Evolutionary conservation across 2,797 vertebrate species (phyloP), one percentile per base, ranked within the genome.

Genomic region (Onychomys arenicola): DNA sequence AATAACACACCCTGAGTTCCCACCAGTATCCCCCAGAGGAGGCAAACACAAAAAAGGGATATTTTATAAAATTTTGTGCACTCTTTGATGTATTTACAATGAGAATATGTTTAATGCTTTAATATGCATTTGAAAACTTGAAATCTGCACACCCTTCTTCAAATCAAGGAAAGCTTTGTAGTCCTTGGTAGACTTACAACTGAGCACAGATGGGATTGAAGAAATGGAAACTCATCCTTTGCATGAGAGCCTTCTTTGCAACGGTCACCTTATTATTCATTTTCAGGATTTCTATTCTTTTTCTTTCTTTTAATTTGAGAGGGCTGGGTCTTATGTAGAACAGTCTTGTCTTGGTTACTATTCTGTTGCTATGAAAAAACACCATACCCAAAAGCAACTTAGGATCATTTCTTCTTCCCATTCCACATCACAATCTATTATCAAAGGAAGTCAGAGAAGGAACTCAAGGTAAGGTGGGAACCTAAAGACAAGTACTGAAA

Each of bases 1-100:
- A 37, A 12, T 40, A 0, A 9, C 7, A 9, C 1, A 55, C 0
- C 57, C 8, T 4, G 7, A 13, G 11, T 76, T 91, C 8, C 0
- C 5, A n/a, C 34, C 34, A 37, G 46, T 12, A 16, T 43, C 19
- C 40, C n/a, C 16, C 25, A 5, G 32, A 61, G 40, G 63, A 87
- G 34, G 55, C 11, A 7, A 65, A 77, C 61, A 17, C 4, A 34
- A 63, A 29, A 29, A 65, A 52, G 19, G n/a, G 13, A 32, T 27
- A 21, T 27, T 61, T 90, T 69, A 46, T 25, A 63, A 23, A 65
- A 17, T 73, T 85, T 52, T n/a, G n/a, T 61, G 9, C 63, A 6
- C 23, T 17, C 9, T 85, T 91, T 55, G 37, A 37, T 88, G 88
- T 89, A n/a, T 69, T 86, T n/a, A 14, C 2, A 57, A 32, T 59